These are phyloP conservation scores for Zonotrichia leucophrys DNA, from an alignment of 2,113 vertebrate species.

Conservation along the genomic window DNA sequence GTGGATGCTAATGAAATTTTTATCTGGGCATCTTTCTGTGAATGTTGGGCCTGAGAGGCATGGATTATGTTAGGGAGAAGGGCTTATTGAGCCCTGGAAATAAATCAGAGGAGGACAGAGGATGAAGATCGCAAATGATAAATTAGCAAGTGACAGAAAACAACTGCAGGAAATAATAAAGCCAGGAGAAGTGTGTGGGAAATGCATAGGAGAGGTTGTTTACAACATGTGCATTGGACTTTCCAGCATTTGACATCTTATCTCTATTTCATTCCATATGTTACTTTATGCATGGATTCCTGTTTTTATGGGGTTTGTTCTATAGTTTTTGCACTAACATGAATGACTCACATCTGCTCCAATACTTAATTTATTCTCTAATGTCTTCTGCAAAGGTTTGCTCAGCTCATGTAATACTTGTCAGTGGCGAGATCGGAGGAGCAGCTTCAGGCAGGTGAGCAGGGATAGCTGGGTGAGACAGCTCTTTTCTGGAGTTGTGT, in stretches of 20 bases:
- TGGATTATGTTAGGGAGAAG: conserved; percentile 23
- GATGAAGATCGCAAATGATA: conserved; percentile 51
- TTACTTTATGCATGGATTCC: conserved; percentile 63
- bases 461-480: not conserved
- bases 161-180: conserved; percentile 46
- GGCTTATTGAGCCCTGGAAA: conserved; percentile 20
- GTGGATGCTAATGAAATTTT: conserved; percentile 51
- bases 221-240: conserved; percentile 25
- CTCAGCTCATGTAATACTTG: not conserved
- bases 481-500: not conserved
- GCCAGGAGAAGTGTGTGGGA: conserved; percentile 2
- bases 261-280: conserved; percentile 67
- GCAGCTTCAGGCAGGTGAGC: not conserved
- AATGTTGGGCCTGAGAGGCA: conserved; percentile 2
- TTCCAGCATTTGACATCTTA: conserved; percentile 57
- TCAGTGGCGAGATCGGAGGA: not conserved
- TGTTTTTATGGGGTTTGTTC: conserved; percentile 67
- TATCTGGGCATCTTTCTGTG: conserved; percentile 33
- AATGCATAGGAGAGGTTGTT: conserved; percentile 41
- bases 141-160: conserved; percentile 52
- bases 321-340: conserved; percentile 61
- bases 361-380: conserved; percentile 63
- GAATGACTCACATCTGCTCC: conserved; percentile 77
- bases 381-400: conserved; percentile 52
- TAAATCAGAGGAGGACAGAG: conserved; percentile 49